phyloP scores from a whole-genome alignment of 2,113 vertebrate species.

The Peromyscus californicus region DNA sequence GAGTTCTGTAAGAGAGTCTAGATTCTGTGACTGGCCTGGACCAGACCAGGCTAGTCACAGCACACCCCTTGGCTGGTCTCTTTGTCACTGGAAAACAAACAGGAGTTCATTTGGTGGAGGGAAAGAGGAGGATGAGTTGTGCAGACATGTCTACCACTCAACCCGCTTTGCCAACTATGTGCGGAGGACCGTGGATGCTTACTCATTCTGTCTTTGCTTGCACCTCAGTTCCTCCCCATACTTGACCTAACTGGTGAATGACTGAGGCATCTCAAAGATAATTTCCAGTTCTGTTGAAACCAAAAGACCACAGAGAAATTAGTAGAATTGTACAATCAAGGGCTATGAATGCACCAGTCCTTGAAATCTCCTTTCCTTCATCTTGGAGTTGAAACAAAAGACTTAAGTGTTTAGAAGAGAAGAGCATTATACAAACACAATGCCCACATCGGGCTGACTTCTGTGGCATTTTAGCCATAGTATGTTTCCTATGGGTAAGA shows the following conservation, averaged over 20 bases:
- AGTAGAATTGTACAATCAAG: not conserved
- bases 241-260: not conserved
- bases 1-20: not conserved
- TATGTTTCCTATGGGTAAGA: not conserved
- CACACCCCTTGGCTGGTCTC: not conserved
- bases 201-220: not conserved
- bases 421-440: not conserved
- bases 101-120: not conserved
- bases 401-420: not conserved
- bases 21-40: not conserved
- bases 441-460: not conserved
- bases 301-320: not conserved
- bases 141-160: not conserved
- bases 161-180: not conserved
- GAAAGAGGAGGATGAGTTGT: not conserved
- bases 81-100: not conserved
- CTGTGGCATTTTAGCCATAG: not conserved
- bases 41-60: not conserved
- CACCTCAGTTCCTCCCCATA: not conserved
- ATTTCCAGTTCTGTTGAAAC: constrained; percentile 2
- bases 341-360: not conserved
- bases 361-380: not conserved
- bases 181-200: not conserved
- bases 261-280: not conserved
- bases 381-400: not conserved